These are phyloP conservation scores for Cromileptes altivelis DNA, from an alignment of 2,113 vertebrate species.

Conservation along the genomic window DNA sequence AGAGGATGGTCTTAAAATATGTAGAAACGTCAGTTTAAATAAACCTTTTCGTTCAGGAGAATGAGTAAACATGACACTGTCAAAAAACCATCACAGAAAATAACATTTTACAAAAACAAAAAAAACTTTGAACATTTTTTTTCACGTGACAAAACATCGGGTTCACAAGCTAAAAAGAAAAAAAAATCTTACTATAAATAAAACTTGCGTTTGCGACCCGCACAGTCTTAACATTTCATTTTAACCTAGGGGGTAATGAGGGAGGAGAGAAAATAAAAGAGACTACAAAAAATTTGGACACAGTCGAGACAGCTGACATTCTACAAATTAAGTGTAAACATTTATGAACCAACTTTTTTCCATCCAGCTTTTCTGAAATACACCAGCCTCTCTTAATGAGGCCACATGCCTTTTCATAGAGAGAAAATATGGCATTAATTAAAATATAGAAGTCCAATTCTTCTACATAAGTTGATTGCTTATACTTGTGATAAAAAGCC, in stretches of 20 bases:
- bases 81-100: conserved; percentile 90
- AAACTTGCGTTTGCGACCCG: conserved; percentile 91
- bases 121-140: conserved; percentile 41
- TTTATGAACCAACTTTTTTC: conserved; percentile 82
- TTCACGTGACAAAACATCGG: conserved; percentile 85
- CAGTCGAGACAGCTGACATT: conserved; percentile 83
- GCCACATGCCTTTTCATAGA: conserved; percentile 85
- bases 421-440: conserved; percentile 84
- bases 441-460: conserved; percentile 85
- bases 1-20: conserved; percentile 88
- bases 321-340: conserved; percentile 91
- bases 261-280: conserved; percentile 59
- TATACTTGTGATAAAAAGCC: conserved; percentile 80
- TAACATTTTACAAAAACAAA: conserved; percentile 80
- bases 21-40: conserved; percentile 88
- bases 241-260: conserved; percentile 75
- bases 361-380: conserved; percentile 85
- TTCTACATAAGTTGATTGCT: conserved; percentile 86
- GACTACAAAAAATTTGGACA: conserved; percentile 83
- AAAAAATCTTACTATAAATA: conserved; percentile 93
- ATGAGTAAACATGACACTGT: conserved; percentile 87
- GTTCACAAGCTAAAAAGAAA: conserved; percentile 86
- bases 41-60: conserved; percentile 83
- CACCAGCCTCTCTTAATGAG: conserved; percentile 83
- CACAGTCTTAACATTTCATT: conserved; percentile 86